Conservation (phyloP, 2,797 vertebrate species). For the Ambastaia sidthimunki region DNA sequence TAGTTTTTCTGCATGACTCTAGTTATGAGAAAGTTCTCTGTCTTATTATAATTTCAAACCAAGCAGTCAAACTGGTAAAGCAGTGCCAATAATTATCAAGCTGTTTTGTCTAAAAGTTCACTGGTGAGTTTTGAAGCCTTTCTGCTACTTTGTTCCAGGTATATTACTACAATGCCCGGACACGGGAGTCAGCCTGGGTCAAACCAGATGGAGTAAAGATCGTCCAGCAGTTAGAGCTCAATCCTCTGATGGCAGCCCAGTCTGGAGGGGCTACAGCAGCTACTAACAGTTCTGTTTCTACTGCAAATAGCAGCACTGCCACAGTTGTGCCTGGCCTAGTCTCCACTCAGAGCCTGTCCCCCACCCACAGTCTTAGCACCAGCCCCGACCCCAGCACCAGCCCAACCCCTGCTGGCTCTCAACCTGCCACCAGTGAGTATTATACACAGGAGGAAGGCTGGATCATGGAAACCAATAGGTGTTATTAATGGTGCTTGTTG, state of each 20-base stretch:
- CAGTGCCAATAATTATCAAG: not conserved
- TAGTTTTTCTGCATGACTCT: too few relatives aligned
- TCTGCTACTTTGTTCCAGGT: conserved; percentile 73
- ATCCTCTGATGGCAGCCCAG: conserved; percentile 86
- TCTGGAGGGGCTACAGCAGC: conserved; percentile 66
- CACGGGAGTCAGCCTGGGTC: conserved; percentile 95
- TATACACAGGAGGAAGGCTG: not conserved
- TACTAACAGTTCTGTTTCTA: conserved; percentile 78
- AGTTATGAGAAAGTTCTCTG: too few relatives aligned
- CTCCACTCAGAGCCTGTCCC: conserved; percentile 79
- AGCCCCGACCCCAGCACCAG: conserved; percentile 84
- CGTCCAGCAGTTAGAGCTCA: conserved; percentile 96
- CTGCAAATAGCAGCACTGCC: conserved; percentile 79
- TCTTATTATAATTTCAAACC: too few relatives aligned
- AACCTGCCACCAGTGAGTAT: conserved; percentile 84
- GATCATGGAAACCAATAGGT: not conserved
- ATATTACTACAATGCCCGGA: conserved; percentile 98
- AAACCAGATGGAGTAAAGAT: conserved; percentile 98
- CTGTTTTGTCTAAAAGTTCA: too few relatives aligned
- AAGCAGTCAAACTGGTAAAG: not conserved
- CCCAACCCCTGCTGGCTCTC: conserved; percentile 79
- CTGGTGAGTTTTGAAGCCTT: not conserved
- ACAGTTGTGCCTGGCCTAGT: conserved; percentile 75
- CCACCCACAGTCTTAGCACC: conserved; percentile 80
- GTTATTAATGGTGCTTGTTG: not conserved